phyloP scores from a whole-genome alignment of 1,140 invertebrate genomes.

The Leptoteleia sp. region DNA sequence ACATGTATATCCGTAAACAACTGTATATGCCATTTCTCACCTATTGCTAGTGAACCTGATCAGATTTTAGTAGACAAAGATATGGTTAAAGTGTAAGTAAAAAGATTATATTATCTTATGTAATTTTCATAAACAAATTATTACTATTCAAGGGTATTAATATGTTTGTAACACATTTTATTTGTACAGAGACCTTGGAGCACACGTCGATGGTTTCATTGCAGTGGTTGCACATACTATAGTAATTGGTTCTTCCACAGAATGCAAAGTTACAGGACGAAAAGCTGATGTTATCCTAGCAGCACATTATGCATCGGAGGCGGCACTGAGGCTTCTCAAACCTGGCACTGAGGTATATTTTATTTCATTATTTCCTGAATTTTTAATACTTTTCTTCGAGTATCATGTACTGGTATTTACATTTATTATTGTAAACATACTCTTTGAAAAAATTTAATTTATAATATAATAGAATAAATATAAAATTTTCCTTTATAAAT shows the following conservation, averaged over 20 bases:
- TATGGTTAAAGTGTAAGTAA: no score
- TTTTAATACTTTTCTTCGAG: no score
- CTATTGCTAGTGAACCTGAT: conserved; percentile 95
- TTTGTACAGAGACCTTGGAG: conserved; percentile 97
- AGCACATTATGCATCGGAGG: conserved; percentile 96
- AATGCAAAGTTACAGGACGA: conserved; percentile 89
- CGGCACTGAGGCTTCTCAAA: conserved; percentile 94
- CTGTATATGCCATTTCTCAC: conserved; percentile 99
- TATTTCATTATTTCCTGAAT: no score
- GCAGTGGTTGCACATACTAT: conserved; percentile 98
- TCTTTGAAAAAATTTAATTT: no score
- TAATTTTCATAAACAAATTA: no score
- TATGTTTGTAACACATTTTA: no score
- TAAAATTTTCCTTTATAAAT: no score
- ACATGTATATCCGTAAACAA: conserved; percentile 99
- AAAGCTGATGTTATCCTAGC: conserved; percentile 98
- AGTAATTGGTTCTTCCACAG: conserved; percentile 89
- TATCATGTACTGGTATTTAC: no score
- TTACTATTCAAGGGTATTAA: no score
- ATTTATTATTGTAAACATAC: no score
- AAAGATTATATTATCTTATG: no score
- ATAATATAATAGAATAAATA: no score
- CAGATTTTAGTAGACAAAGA: conserved; percentile 86
- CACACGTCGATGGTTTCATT: conserved; percentile 99
- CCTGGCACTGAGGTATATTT: conserved; percentile 91